Evolutionary conservation across 2,888 invertebrate species (phyloP).

Genomic region (Agrochola circellaris): DNA sequence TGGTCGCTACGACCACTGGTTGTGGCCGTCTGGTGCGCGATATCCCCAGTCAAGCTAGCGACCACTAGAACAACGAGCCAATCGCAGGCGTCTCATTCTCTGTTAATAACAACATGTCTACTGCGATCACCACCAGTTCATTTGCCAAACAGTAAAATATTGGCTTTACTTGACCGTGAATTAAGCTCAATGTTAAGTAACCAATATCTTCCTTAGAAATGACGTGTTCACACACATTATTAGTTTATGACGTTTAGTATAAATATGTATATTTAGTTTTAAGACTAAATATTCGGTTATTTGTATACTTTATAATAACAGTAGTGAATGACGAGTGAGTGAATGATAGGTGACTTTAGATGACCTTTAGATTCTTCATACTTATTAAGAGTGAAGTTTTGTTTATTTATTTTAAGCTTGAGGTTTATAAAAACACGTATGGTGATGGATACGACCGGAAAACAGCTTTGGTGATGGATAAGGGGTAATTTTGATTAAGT

Average conservation of each 20-base stretch:
- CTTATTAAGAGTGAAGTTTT: conserved; percentile 1
- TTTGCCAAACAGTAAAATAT: no score
- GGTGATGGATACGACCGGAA: not conserved
- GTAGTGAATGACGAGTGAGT: conserved; percentile 15
- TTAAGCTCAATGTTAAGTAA: not conserved
- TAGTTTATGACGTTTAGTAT: not conserved
- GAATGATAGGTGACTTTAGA: conserved; percentile 9
- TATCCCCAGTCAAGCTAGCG: not conserved
- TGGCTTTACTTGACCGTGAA: not conserved
- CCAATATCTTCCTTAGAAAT: not conserved
- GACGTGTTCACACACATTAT: conserved; percentile 10
- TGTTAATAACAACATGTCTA: not conserved
- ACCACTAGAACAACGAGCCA: not conserved
- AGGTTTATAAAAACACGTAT: not conserved
- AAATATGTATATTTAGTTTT: conserved; percentile 11
- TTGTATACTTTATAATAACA: conserved; percentile 2
- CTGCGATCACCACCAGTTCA: no score
- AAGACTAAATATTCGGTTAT: not conserved
- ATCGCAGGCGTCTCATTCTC: not conserved
- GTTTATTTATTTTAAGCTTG: conserved; percentile 9
- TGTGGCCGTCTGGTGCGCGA: no score
- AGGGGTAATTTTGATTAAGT: not conserved
- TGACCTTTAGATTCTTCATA: conserved; percentile 17
- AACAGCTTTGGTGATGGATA: not conserved
- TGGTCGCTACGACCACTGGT: no score